phyloP scores from a whole-genome alignment of 2,888 invertebrate genomes.

The Orthonychiurus folsomi region DNA sequence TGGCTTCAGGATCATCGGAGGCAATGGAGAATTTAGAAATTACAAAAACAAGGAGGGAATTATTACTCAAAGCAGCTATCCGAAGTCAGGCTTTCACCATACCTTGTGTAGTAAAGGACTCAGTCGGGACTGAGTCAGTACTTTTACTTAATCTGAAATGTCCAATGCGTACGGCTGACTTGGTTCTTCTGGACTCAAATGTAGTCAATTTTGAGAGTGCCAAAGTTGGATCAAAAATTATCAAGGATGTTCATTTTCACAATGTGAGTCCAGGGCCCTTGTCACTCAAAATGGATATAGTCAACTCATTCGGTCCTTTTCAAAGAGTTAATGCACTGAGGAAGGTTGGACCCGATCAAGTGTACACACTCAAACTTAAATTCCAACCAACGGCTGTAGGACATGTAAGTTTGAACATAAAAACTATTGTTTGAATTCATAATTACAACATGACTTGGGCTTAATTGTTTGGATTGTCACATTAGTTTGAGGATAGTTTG shows the following conservation, averaged over 20 bases:
- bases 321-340: conserved; percentile 27
- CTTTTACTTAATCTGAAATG: conserved; percentile 17
- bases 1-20: too few relatives aligned
- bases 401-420: conserved; percentile 16
- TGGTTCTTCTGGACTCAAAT: conserved; percentile 19
- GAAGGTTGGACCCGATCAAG: conserved; percentile 20
- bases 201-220: conserved; percentile 25
- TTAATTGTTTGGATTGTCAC: not conserved
- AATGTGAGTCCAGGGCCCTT: conserved; percentile 20
- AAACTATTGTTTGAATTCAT: too few relatives aligned
- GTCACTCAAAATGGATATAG: conserved; percentile 22
- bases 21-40: conserved; percentile 13
- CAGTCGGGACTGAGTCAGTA: conserved; percentile 11
- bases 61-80: conserved; percentile 10
- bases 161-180: conserved; percentile 17
- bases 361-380: conserved; percentile 25
- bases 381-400: conserved; percentile 18
- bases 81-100: conserved; percentile 12
- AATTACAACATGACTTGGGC: too few relatives aligned
- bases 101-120: conserved; percentile 13
- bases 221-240: conserved; percentile 15
- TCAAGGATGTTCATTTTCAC: conserved; percentile 20
- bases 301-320: conserved; percentile 35
- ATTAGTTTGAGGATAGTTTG: conserved; percentile 23
- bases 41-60: conserved; percentile 14